phyloP scores from a whole-genome alignment of 2,888 invertebrate genomes.

The Mylabris sibirica region DNA sequence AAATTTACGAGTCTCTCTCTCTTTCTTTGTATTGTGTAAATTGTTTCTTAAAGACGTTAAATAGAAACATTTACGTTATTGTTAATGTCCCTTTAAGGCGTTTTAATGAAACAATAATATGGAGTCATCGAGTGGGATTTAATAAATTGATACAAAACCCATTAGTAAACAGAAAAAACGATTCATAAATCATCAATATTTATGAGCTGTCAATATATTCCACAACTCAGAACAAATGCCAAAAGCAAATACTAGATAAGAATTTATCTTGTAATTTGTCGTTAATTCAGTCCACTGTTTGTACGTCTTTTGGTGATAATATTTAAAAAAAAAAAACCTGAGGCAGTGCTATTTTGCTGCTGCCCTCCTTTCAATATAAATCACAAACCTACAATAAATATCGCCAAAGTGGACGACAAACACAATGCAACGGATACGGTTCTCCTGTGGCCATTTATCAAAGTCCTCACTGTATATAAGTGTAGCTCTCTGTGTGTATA shows the following conservation, averaged over 20 bases:
- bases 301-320: constrained; percentile 43
- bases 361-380: constrained; percentile 47
- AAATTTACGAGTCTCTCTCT: not conserved
- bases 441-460: constrained; percentile 32
- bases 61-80: constrained; percentile 9
- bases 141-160: constrained; percentile 33
- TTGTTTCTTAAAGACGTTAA: not conserved
- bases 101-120: constrained; percentile 28
- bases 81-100: constrained; percentile 9
- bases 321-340: constrained; percentile 14
- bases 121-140: constrained; percentile 22
- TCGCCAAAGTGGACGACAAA: constrained; percentile 55
- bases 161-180: constrained; percentile 31
- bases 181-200: constrained; percentile 33
- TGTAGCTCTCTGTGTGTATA: constrained; percentile 6
- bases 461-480: constrained; percentile 20
- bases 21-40: not conserved
- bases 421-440: constrained; percentile 49
- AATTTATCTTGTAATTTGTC: constrained; percentile 49
- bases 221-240: constrained; percentile 26
- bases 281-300: constrained; percentile 49
- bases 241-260: constrained; percentile 35
- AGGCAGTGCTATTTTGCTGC: constrained; percentile 42
- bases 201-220: constrained; percentile 34
- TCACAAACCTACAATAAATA: constrained; percentile 54